Conservation (phyloP, 1,140 invertebrate genomes). For the Caerostris extrusa region DNA sequence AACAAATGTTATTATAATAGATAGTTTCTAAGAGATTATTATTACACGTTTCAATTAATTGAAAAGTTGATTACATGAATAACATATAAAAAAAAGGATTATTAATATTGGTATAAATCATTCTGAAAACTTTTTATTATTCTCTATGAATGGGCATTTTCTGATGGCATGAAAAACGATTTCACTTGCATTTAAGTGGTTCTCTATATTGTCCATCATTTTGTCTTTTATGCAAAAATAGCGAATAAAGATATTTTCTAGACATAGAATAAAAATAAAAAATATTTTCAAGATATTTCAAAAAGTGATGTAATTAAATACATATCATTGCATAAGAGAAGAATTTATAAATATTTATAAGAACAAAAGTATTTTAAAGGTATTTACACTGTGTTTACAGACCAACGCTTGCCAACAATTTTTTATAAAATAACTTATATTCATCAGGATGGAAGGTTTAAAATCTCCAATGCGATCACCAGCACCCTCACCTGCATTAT, state of each 20-base stretch:
- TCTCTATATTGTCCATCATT: too few relatives aligned
- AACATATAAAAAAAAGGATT: too few relatives aligned
- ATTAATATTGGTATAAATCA: too few relatives aligned
- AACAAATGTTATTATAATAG: too few relatives aligned
- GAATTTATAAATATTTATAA: neutral
- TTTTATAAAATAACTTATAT: neutral
- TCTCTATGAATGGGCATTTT: too few relatives aligned
- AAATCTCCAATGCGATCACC: constrained; percentile 69
- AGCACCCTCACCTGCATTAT: constrained; percentile 47
- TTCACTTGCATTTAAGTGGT: too few relatives aligned
- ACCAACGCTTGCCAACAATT: neutral
- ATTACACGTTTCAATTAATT: too few relatives aligned
- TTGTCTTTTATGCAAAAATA: neutral
- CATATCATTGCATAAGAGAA: neutral
- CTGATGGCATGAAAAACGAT: too few relatives aligned
- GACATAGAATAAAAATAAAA: neutral
- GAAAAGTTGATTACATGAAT: too few relatives aligned
- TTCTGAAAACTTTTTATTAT: too few relatives aligned
- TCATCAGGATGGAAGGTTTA: constrained; percentile 34
- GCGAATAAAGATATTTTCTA: neutral
- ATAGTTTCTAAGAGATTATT: too few relatives aligned
- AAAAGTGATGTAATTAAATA: constrained; percentile 9
- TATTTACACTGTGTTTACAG: neutral
- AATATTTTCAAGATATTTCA: neutral
- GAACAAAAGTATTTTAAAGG: constrained; percentile 9